Evolutionary conservation across 2,888 invertebrate species (phyloP).

Genomic region (Sicus ferrugineus): DNA sequence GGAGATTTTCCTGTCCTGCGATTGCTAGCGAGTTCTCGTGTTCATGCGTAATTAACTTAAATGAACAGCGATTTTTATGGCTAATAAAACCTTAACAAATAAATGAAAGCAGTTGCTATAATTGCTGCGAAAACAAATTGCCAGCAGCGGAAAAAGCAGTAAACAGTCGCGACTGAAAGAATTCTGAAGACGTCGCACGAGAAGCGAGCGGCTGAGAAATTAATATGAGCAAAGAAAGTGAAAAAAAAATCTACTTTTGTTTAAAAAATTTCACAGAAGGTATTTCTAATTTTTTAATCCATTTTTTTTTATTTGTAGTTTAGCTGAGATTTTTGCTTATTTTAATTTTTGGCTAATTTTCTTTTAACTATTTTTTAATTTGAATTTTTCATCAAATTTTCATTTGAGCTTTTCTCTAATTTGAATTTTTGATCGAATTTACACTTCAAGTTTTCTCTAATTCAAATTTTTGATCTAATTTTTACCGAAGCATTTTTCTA

Average conservation of each 20-base stretch:
- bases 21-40: conserved; percentile 8
- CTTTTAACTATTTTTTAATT: neutral
- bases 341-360: neutral
- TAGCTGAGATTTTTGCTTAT: neutral
- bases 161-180: no score
- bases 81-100: conserved; percentile 16
- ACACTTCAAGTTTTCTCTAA: neutral
- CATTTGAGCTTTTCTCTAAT: no score
- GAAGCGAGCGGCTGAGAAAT: no score
- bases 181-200: no score
- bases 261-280: no score
- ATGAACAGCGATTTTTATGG: conserved; percentile 25
- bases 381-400: neutral
- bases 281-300: no score
- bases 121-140: neutral
- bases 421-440: no score
- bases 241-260: no score
- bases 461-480: neutral
- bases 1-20: neutral
- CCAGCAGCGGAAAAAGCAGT: no score
- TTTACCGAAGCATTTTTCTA: neutral
- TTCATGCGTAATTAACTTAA: conserved; percentile 21
- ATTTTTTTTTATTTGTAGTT: neutral
- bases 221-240: no score
- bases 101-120: neutral